Percentiles rank a stretch among this genome's conserved stretches.
These are phyloP conservation scores for Cephus runcator DNA, from an alignment of 2,888 invertebrate species.

Conservation along the genomic window DNA sequence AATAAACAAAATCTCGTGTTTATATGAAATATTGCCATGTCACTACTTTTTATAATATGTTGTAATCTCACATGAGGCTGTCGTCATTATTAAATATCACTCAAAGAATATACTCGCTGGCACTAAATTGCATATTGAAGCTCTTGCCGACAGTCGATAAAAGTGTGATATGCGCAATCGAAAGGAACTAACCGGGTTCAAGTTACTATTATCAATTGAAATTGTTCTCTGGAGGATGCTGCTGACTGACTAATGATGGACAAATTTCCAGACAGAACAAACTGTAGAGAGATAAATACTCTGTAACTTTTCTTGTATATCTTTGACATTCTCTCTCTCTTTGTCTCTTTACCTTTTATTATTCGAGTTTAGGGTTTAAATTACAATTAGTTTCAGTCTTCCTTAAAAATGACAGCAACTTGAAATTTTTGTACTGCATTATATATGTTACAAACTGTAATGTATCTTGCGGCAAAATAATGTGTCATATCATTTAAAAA, in stretches of 20 bases:
- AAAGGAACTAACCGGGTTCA: not conserved
- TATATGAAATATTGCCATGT: not conserved
- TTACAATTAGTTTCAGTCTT: not conserved
- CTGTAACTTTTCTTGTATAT: not conserved
- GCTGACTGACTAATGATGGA: not conserved
- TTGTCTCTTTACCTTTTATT: no score
- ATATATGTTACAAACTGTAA: not conserved
- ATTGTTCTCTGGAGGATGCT: not conserved
- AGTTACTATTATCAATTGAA: not conserved
- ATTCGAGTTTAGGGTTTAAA: not conserved
- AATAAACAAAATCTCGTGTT: not conserved
- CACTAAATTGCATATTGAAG: not conserved
- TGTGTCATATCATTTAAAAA: not conserved
- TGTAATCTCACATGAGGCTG: not conserved
- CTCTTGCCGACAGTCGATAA: not conserved
- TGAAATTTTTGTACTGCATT: not conserved
- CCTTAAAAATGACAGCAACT: not conserved
- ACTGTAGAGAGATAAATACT: not conserved
- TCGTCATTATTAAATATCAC: not conserved
- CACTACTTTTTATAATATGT: not conserved
- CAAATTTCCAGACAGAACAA: not conserved
- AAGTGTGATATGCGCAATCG: not conserved
- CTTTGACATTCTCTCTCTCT: not conserved
- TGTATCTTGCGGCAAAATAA: not conserved
- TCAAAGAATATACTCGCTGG: not conserved